Conservation (phyloP, 1,140 invertebrate genomes). For the Epicauta chinensis region DNA sequence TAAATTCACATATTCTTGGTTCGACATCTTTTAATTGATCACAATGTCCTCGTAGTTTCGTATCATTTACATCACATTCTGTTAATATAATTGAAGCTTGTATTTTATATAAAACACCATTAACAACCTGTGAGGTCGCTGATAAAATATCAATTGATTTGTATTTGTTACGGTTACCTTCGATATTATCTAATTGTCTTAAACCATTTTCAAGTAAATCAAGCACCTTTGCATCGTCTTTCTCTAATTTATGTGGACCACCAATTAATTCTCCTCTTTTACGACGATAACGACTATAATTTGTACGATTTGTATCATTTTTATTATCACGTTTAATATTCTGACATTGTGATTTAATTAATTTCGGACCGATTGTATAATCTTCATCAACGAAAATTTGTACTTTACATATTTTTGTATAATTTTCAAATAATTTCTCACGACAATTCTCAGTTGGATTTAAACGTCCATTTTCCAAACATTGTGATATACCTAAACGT, state of each 20-base stretch:
- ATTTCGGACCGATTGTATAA: slow-evolving; percentile 28
- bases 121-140: slow-evolving; percentile 25
- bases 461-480: slow-evolving; percentile 28
- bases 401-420: slow-evolving; percentile 38
- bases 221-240: slow-evolving; percentile 39
- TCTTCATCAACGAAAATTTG: slow-evolving; percentile 36
- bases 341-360: slow-evolving; percentile 39
- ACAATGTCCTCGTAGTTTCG: slow-evolving; percentile 18
- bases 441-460: slow-evolving; percentile 25
- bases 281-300: slow-evolving; percentile 22
- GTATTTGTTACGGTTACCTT: slow-evolving; percentile 18
- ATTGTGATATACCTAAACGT: slow-evolving; percentile 34
- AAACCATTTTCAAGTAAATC: slow-evolving; percentile 39
- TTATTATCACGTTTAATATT: slow-evolving; percentile 33
- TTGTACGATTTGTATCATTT: slow-evolving; percentile 29
- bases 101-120: slow-evolving; percentile 21
- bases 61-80: slow-evolving; percentile 12
- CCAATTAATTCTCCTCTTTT: slow-evolving; percentile 22
- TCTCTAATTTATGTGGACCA: slow-evolving; percentile 14
- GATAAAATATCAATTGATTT: slow-evolving; percentile 23
- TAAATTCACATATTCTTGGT: slow-evolving; percentile 32
- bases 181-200: slow-evolving; percentile 16
- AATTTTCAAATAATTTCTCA: slow-evolving; percentile 28
- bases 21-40: slow-evolving; percentile 28
- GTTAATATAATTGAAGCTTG: slow-evolving; percentile 17